Evolutionary conservation across 2,888 invertebrate species (phyloP).

Genomic region (Leucozona laternaria): DNA sequence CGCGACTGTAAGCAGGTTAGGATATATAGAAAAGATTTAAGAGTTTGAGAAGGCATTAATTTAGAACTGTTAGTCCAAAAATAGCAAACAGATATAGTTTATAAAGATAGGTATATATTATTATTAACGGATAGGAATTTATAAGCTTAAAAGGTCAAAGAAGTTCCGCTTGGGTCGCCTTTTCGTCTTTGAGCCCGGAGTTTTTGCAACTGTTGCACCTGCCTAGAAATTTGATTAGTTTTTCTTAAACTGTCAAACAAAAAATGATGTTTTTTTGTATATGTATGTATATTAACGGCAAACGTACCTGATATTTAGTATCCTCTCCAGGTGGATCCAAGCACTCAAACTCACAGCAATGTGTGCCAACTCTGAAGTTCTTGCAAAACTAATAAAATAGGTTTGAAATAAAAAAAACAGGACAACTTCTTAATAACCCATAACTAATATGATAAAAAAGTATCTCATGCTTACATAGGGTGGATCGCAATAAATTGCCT

Average conservation of each 20-base stretch:
- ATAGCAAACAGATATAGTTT: background rate
- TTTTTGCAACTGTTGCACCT: slow-evolving; percentile 26
- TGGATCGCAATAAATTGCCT: slow-evolving; percentile 93
- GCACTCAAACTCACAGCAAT: slow-evolving; percentile 96
- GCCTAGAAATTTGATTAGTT: slow-evolving; percentile 22
- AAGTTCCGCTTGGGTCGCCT: slow-evolving; percentile 4
- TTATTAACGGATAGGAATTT: background rate
- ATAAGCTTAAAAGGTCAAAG: slow-evolving; percentile 10
- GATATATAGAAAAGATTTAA: background rate
- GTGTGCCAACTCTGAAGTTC: slow-evolving; percentile 91
- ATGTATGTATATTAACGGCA: no score
- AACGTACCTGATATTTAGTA: slow-evolving; percentile 84
- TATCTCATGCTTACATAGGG: slow-evolving; percentile 88
- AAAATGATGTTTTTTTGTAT: background rate
- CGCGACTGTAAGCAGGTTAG: background rate
- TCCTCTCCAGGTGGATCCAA: slow-evolving; percentile 90
- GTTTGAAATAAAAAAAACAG: slow-evolving; percentile 1
- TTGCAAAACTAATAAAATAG: slow-evolving; percentile 89
- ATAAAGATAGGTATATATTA: background rate
- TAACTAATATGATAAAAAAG: slow-evolving; percentile 3
- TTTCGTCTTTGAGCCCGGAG: slow-evolving; percentile 6
- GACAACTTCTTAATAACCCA: background rate
- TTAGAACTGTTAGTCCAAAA: background rate
- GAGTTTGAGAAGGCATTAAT: background rate
- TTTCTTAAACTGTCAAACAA: background rate